Evolutionary conservation across 2,113 vertebrate genomes (phyloP), one percentile per base, ranked within the genome.

Genomic region (Oryzias woworae): DNA sequence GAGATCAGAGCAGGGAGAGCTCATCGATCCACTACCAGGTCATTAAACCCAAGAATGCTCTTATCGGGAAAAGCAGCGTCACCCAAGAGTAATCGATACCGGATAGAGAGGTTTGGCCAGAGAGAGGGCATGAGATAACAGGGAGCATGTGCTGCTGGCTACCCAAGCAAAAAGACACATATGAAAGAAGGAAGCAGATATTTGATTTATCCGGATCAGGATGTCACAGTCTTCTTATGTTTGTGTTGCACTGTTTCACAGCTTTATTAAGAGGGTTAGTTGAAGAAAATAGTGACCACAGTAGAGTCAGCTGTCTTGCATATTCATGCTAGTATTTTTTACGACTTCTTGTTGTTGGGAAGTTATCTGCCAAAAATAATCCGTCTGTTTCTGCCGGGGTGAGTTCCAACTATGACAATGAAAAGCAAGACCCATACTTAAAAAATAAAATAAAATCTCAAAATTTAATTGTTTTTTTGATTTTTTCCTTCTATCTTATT

Each of bases 11-110:
- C 78, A 41, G 73, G 31, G 77, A 76, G 67, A 85, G 53, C 52
- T 65, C 69, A 89, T 90, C 68, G 78, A 90, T 87, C 78, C 49
- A 53, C 67, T 85, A 88, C 85, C 80, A 85, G 71, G 77, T 90
- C 89, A 89, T 92, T 91, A 87, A 81, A 84, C 79, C 54, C 65
- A 67, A 58, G 77, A 88, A 78, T 76, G 78, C 62, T 81, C 62
- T 84, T 82, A 73, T 82, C 65, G 62, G 64, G 71, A 51, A 73
- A 79, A 72, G 78, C 70, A 72, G 76, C 71, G 28, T 88, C 85
- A 81, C 78, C 76, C 81, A 77, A 57, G 50, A 59, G 70, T 72
- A 78, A 87, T 91, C 88, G 75, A 89, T 90, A 83, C 20, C 10
- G 12, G 69, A 87, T 78, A 69, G 82, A 86, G 77, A 78, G 75